Evolutionary conservation across 2,113 vertebrate genomes (phyloP), one percentile per base, ranked within the genome.

Genomic region (Aegithalos caudatus): DNA sequence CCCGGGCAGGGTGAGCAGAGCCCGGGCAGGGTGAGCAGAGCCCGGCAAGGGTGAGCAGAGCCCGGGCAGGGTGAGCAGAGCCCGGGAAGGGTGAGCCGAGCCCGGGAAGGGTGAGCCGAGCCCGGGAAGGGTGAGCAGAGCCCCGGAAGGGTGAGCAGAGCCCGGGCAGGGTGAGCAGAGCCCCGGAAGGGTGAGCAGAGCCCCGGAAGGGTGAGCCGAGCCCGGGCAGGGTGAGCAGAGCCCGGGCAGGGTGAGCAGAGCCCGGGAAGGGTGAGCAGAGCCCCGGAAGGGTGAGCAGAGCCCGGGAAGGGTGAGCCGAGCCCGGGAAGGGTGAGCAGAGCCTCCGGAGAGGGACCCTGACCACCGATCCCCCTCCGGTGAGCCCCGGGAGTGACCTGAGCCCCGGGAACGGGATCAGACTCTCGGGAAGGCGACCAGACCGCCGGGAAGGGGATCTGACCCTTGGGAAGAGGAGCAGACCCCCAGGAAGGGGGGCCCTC

Each of bases 391-490:
- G 6, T 27, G 23, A 40, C 29, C 28, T 7, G 21, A n/a, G 1
- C 31, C 33, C 56, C 22, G 10, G 14, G 16, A 31, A 47, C 18
- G 9, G 13, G 21, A 53, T 7, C 14, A 19, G 38, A 29, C 8
- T 7, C 9, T 11, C 15, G 1, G 14, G 37, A 66, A 24, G 16
- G 29, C 1, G 0, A n/a, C 15, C 40, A 53, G n/a, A 58, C 2
- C 18, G 5, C 17, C 7, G 8, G 16, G 40, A 48, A 31, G 8
- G 21, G 20, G 22, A 29, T 2, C 24, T 6, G 58, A 33, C 19
- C 31, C 31, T 21, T 13, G 53, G 31, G 29, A 33, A 33, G 12
- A 20, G 54, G 38, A 44, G 2, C 28, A 13, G 54, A 53, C 38
- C 53, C 53, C 11, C 6, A 2, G 11, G 44, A 76, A 28, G 5